phyloP scores from a whole-genome alignment of 2,113 vertebrate species.

The Ahaetulla prasina region DNA sequence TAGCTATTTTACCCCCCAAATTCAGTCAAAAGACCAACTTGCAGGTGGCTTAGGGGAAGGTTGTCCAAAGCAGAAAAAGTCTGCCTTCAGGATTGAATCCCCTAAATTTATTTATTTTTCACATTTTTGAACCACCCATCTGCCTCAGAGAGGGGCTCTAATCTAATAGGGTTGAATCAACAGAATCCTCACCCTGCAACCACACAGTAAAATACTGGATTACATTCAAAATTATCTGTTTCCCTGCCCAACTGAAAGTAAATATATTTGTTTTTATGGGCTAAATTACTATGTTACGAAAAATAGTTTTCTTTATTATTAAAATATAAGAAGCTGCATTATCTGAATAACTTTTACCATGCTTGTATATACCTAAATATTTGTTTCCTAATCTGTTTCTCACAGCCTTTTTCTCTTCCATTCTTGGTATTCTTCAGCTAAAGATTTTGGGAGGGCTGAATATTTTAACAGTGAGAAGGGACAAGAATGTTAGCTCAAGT shows the following conservation, averaged over 20 bases:
- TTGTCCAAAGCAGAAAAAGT: not conserved
- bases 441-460: not conserved
- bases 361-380: not conserved
- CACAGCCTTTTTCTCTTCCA: not conserved
- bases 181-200: not conserved
- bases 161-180: not conserved
- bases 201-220: not conserved
- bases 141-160: not conserved
- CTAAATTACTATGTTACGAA: not conserved
- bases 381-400: not conserved
- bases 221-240: not conserved
- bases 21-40: not conserved
- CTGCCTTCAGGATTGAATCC: not conserved
- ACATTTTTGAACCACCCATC: not conserved
- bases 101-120: not conserved
- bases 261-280: not conserved
- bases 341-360: not conserved
- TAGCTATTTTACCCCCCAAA: not conserved
- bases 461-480: not conserved
- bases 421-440: not conserved
- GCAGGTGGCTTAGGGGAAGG: not conserved
- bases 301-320: not conserved
- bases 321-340: not conserved
- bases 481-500: not conserved
- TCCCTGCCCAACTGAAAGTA: not conserved